Base-by-base conservation (phyloP, 2,797 vertebrate species). In the Chiroxiphia lanceolata region DNA sequence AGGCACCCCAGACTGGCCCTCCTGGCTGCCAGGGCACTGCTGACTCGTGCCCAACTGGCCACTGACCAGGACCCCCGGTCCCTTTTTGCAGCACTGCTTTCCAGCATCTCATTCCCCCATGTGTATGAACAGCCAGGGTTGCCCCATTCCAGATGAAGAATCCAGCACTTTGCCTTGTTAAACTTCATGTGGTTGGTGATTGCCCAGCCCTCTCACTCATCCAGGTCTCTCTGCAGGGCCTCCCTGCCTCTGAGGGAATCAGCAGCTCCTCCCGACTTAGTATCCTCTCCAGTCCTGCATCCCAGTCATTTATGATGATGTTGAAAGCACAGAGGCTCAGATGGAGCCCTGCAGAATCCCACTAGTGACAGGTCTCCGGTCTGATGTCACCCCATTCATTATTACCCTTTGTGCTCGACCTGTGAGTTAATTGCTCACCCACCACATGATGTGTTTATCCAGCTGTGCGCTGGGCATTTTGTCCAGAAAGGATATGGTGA, bases 361-460 rank as follows among this genome's bases (percentile, higher is more conserved):
- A 22, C 5, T 0, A 7, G 36, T 36, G 44, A 42, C 36, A 38
- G 36, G 31, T 36, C 31, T 34, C 8, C 51, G 60, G 53, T 22
- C 74, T 53, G 47, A 8, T 54, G 81, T 48, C 16, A 60, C 34
- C 51, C n/a, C 26, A 14, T 10, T 6, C 51, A 15, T 36, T 50
- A 44, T 15, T 17, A 51, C 47, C 47, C 68, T 67, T 20, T 29
- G 68, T 74, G 40, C 60, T 22, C 1, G 9, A 60, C 31, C 80
- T 1, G 0, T 7, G 45, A 77, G 59, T 45, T 60, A 42, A 2
- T 0, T 48, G 67, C 60, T 85, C 33, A 3, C 27, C 40, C 53
- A 42, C 7, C 53, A 56, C 60, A 36, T 15, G 19, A 4, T 36
- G 34, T 79, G 81, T 72, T 84, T 29, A 25, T 48, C 60, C 81